Conservation (phyloP, 1,140 invertebrate species). For the Wasmannia auropunctata region DNA sequence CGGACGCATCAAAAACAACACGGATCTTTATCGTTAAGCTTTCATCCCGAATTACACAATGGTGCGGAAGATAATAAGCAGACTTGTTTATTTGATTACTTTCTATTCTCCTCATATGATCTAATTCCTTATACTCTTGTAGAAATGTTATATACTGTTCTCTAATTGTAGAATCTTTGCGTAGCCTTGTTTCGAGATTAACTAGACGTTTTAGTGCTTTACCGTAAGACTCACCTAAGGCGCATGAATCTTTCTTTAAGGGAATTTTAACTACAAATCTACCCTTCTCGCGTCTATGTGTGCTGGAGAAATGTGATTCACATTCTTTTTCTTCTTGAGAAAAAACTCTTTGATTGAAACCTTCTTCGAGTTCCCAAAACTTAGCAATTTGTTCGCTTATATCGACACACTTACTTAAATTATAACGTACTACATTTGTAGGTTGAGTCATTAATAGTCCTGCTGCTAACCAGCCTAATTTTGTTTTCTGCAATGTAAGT, state of each 20-base stretch:
- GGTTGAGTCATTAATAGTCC: rapidly evolving
- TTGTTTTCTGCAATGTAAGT: neutral
- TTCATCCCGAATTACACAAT: neutral
- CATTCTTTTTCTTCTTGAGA: neutral
- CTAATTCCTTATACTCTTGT: neutral
- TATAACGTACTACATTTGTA: no score
- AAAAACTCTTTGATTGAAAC: neutral
- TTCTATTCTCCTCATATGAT: neutral
- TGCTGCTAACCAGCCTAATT: neutral
- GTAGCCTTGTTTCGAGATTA: neutral
- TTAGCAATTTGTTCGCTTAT: neutral
- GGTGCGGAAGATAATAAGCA: neutral
- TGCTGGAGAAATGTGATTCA: neutral
- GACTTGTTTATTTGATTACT: neutral
- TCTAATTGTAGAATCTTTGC: neutral
- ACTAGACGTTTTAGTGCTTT: neutral
- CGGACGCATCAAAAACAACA: neutral
- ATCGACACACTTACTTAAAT: neutral
- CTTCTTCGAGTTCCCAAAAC: neutral
- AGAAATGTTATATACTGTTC: neutral
- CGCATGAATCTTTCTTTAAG: neutral
- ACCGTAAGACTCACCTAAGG: neutral
- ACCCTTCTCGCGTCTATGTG: neutral
- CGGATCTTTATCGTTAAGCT: neutral
- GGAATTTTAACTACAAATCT: neutral